phyloP scores from a whole-genome alignment of 2,888 invertebrate species.

The Anaspis maculata region DNA sequence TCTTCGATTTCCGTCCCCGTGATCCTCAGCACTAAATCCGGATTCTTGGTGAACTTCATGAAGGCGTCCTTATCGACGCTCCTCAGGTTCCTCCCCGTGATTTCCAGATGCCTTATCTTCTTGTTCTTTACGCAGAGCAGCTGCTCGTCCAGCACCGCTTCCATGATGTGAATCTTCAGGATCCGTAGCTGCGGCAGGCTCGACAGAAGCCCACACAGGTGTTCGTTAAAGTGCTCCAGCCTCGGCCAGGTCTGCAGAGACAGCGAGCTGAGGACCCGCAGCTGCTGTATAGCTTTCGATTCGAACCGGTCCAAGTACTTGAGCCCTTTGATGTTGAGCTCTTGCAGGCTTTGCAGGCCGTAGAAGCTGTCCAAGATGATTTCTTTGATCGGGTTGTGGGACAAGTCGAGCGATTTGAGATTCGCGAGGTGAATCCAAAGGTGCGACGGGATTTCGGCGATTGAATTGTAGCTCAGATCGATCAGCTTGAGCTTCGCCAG shows the following conservation, averaged over 20 bases:
- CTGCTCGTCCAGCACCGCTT: conserved; percentile 64
- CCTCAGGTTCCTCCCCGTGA: conserved; percentile 67
- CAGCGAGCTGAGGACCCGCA: conserved; percentile 62
- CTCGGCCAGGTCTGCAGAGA: conserved; percentile 68
- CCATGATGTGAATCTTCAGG: conserved; percentile 68
- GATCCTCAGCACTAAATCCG: conserved; percentile 69
- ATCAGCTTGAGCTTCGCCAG: conserved; percentile 64
- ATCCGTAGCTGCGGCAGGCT: conserved; percentile 66
- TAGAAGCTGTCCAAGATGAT: conserved; percentile 64
- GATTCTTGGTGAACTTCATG: conserved; percentile 61
- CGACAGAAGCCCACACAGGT: conserved; percentile 62
- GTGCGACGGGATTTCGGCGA: conserved; percentile 65
- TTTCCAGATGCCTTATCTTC: conserved; percentile 70
- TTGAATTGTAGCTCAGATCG: conserved; percentile 68
- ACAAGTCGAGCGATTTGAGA: conserved; percentile 69
- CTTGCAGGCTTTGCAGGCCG: conserved; percentile 62
- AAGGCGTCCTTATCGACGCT: conserved; percentile 72
- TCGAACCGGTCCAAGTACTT: conserved; percentile 66
- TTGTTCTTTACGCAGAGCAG: conserved; percentile 68
- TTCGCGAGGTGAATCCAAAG: conserved; percentile 64
- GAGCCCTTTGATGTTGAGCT: conserved; percentile 66
- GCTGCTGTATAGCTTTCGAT: conserved; percentile 62
- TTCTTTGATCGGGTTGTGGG: conserved; percentile 72
- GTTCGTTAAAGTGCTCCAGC: conserved; percentile 52
- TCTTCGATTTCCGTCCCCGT: conserved; percentile 70